Evolutionary conservation across 2,888 invertebrate species (phyloP).

Genomic region (Apocheima hispidaria): DNA sequence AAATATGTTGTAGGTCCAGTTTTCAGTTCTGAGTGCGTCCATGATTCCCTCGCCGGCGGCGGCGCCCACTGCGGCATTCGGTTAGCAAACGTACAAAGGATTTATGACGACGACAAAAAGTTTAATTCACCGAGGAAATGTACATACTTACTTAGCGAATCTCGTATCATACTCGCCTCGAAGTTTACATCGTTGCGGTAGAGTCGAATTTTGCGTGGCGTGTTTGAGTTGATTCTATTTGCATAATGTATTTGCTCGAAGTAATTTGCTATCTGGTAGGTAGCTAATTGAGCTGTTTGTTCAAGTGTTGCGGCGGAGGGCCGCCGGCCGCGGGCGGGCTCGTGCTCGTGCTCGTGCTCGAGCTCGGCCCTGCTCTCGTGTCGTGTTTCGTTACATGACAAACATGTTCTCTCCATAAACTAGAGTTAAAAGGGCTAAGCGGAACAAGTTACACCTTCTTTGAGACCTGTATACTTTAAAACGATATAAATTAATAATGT

Average conservation of each 20-base stretch:
- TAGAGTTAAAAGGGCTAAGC: not conserved
- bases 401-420: not conserved
- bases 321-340: too few relatives aligned
- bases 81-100: constrained; percentile 19
- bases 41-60: too few relatives aligned
- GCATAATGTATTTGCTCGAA: constrained; percentile 27
- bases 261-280: constrained; percentile 29
- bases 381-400: not conserved
- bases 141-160: constrained; percentile 12
- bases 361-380: too few relatives aligned
- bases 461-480: too few relatives aligned
- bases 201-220: constrained; percentile 4
- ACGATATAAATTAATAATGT: too few relatives aligned
- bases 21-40: too few relatives aligned
- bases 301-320: constrained; percentile 16
- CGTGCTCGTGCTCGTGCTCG: not conserved
- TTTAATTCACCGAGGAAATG: constrained; percentile 24
- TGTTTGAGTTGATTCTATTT: constrained; percentile 23
- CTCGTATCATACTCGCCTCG: not conserved
- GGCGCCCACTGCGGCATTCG: too few relatives aligned
- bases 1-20: too few relatives aligned
- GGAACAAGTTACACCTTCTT: too few relatives aligned
- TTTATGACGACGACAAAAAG: constrained; percentile 28
- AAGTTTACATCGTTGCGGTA: not conserved
- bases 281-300: constrained; percentile 27